These are phyloP conservation scores for Nymphicus hollandicus DNA, from an alignment of 2,113 vertebrate species.

Conservation along the genomic window DNA sequence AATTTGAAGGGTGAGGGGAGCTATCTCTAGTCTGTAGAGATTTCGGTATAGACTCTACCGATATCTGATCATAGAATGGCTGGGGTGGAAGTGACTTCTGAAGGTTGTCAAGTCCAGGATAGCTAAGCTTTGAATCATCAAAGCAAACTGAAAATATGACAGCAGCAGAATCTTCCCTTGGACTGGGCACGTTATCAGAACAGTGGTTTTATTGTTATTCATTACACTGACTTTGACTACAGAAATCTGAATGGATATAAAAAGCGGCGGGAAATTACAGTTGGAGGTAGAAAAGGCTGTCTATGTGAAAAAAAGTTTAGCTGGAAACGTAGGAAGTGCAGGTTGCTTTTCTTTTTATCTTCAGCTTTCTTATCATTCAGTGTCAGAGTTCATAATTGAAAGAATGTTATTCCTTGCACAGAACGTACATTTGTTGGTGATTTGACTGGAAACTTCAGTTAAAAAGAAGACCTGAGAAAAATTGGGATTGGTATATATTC, in stretches of 20 bases:
- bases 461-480: background rate
- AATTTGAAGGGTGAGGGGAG: background rate
- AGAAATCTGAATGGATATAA: background rate
- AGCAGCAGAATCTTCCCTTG: background rate
- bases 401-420: background rate
- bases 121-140: background rate
- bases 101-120: background rate
- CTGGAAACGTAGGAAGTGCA: background rate
- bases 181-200: background rate
- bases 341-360: background rate
- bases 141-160: background rate
- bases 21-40: rapidly evolving
- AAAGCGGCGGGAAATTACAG: background rate
- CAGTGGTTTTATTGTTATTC: background rate
- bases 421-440: background rate
- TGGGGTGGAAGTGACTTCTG: background rate
- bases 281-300: background rate
- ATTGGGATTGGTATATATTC: background rate
- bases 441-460: background rate
- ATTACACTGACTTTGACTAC: background rate
- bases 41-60: background rate
- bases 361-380: background rate
- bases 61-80: background rate
- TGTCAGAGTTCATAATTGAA: background rate
- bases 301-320: background rate